Evolutionary conservation across 2,797 vertebrate species (phyloP).

Genomic region (Poeciliopsis turneri): DNA sequence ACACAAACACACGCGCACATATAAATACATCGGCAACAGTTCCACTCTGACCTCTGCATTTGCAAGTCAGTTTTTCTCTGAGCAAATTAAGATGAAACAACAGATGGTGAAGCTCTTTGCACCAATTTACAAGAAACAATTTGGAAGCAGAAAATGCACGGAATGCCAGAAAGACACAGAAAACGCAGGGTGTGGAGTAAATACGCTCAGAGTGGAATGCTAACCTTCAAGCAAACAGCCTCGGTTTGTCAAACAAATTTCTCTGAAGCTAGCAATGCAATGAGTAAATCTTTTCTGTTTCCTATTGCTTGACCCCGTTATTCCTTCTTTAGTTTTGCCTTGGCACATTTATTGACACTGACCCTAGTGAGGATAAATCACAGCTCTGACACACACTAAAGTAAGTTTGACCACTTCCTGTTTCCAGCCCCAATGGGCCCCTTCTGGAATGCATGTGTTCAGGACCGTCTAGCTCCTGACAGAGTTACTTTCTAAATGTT

Average conservation of each 20-base stretch:
- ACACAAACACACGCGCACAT: neutral
- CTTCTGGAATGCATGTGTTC: conserved; percentile 77
- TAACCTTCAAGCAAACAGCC: conserved; percentile 53
- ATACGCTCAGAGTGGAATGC: conserved; percentile 59
- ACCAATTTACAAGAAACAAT: conserved; percentile 40
- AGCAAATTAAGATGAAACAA: conserved; percentile 48
- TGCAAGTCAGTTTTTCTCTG: conserved; percentile 10
- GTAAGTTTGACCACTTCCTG: conserved; percentile 81
- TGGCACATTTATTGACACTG: conserved; percentile 78
- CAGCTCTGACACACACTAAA: conserved; percentile 69
- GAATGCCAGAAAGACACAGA: conserved; percentile 47
- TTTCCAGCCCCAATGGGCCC: conserved; percentile 74
- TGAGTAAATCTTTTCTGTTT: conserved; percentile 26
- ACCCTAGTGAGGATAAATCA: conserved; percentile 75
- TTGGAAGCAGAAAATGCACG: conserved; percentile 53
- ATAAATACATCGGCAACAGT: conserved; percentile 5
- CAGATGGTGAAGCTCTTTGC: conserved; percentile 66
- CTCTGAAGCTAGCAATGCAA: conserved; percentile 20
- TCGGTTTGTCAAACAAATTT: conserved; percentile 26
- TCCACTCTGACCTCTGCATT: conserved; percentile 20
- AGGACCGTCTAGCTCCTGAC: conserved; percentile 64
- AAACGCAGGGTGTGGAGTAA: conserved; percentile 59
- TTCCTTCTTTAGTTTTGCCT: conserved; percentile 45
- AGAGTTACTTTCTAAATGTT: conserved; percentile 75
- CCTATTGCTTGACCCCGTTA: conserved; percentile 2